These are phyloP conservation scores for Linnaemya tessellans DNA, from an alignment of 2,888 invertebrate species.

Conservation along the genomic window DNA sequence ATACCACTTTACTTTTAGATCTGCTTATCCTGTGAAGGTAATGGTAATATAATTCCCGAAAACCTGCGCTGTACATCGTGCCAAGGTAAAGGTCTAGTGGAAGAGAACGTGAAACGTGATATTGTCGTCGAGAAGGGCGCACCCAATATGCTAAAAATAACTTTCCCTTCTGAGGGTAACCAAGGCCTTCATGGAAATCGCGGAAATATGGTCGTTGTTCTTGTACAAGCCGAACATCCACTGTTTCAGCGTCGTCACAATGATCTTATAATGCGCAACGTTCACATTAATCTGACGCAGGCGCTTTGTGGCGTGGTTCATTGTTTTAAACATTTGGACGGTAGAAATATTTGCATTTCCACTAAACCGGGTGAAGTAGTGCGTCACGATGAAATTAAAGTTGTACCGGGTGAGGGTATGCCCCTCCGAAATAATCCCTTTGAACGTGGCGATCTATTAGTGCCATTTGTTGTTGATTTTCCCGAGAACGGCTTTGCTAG, in stretches of 20 bases:
- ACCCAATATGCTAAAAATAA: constrained; percentile 93
- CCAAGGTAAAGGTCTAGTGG: constrained; percentile 91
- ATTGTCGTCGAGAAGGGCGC: constrained; percentile 95
- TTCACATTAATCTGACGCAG: constrained; percentile 91
- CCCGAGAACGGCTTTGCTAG: constrained; percentile 92
- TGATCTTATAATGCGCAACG: constrained; percentile 88
- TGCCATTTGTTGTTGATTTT: constrained; percentile 94
- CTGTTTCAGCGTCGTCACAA: constrained; percentile 90
- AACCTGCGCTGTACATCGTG: constrained; percentile 93
- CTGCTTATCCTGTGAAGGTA: constrained; percentile 87
- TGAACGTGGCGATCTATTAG: constrained; percentile 93
- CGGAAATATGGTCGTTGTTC: constrained; percentile 94
- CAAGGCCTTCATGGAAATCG: constrained; percentile 93
- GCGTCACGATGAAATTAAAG: constrained; percentile 91
- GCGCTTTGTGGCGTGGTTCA: constrained; percentile 95
- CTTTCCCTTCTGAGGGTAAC: constrained; percentile 94
- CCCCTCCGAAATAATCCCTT: constrained; percentile 92
- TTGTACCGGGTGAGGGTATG: constrained; percentile 95
- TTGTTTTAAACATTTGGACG: constrained; percentile 94
- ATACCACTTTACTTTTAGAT: constrained; percentile 73
- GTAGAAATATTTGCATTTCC: constrained; percentile 90
- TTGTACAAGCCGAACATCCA: constrained; percentile 92
- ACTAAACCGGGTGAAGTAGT: constrained; percentile 92
- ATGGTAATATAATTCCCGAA: constrained; percentile 90
- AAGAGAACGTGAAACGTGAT: constrained; percentile 92